These are phyloP conservation scores for cat (Felis catus) DNA, from an alignment of 2,113 vertebrate genomes.

Conservation along the genomic window DNA sequence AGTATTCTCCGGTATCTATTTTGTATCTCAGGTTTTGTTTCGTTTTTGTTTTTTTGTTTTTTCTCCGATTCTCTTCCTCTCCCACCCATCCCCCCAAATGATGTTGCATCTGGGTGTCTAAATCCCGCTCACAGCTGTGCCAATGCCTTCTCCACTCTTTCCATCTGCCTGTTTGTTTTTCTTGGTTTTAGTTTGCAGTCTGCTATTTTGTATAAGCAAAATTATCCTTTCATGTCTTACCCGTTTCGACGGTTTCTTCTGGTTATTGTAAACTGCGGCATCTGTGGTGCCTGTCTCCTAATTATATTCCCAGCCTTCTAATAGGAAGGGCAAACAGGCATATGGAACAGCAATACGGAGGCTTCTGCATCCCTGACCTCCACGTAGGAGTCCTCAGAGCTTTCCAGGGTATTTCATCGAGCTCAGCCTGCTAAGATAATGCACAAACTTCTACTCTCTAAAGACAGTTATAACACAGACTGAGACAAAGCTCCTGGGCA, in stretches of 20 bases:
- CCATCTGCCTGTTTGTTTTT: constrained; percentile 90
- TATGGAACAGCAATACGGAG: constrained; percentile 45
- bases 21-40: not conserved
- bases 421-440: not conserved
- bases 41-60: constrained; percentile 14
- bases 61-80: constrained; percentile 26
- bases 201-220: constrained; percentile 88
- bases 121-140: constrained; percentile 86
- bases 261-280: constrained; percentile 77
- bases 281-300: constrained; percentile 72
- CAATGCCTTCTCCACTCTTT: constrained; percentile 75
- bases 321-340: constrained; percentile 66
- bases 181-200: constrained; percentile 84
- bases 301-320: constrained; percentile 73
- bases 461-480: not conserved
- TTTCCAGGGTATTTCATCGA: not conserved
- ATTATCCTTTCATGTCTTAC: constrained; percentile 85
- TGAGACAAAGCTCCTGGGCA: constrained; percentile 28
- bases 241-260: constrained; percentile 77
- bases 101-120: constrained; percentile 84
- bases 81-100: constrained; percentile 70
- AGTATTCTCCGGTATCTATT: not conserved
- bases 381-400: not conserved
- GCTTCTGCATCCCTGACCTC: constrained; percentile 21
- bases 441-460: not conserved